Conservation (phyloP, 2,113 vertebrate species). For the Pyxicephalus adspersus region DNA sequence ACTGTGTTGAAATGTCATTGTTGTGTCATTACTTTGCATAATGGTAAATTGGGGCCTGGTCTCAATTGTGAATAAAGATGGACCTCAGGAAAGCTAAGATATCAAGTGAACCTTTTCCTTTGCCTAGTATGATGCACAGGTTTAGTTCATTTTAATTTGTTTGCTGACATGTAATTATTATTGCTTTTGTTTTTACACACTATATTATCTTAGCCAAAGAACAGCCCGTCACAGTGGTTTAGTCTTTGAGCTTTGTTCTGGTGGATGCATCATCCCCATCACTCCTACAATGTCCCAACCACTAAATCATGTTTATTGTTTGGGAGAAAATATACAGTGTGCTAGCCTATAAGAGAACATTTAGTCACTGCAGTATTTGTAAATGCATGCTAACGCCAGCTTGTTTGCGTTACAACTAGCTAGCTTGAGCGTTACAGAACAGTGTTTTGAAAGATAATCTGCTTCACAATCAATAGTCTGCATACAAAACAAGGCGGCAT, state of each 20-base stretch:
- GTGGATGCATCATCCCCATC: neutral
- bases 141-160: too few species aligned
- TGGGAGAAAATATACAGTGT: neutral
- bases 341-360: neutral
- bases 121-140: too few species aligned
- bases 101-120: too few species aligned
- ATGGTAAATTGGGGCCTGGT: too few species aligned
- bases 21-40: too few species aligned
- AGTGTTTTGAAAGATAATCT: conserved; percentile 19
- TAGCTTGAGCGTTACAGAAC: neutral
- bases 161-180: too few species aligned
- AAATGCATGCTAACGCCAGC: conserved; percentile 1
- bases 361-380: neutral
- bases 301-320: conserved; percentile 14
- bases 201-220: neutral
- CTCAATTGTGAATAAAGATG: too few species aligned
- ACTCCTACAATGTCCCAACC: conserved; percentile 7
- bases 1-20: too few species aligned
- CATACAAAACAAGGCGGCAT: neutral
- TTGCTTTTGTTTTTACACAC: neutral
- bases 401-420: neutral
- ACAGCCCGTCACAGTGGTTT: neutral
- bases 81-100: too few species aligned
- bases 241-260: neutral
- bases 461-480: conserved; percentile 11